Conservation (phyloP, 1,140 invertebrate species). For the Trichonephila clavipes region DNA sequence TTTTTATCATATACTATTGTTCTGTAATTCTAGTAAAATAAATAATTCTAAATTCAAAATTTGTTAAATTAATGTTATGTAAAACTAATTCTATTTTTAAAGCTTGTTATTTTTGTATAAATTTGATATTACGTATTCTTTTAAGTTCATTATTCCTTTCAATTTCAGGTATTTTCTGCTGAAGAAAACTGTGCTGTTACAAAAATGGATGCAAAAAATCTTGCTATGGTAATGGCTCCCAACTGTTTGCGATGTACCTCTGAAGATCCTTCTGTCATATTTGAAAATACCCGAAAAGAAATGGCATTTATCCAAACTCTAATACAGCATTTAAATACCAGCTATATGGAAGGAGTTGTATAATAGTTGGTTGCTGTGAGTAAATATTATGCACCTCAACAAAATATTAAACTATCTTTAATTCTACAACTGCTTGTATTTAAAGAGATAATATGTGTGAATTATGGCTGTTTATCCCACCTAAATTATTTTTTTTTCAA, state of each 20-base stretch:
- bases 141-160: not conserved
- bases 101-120: no score
- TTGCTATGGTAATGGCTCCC: conserved; percentile 99
- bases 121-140: no score
- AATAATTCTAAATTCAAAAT: no score
- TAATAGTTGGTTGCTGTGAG: conserved; percentile 62
- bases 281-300: conserved; percentile 98
- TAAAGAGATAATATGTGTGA: not conserved
- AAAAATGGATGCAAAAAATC: conserved; percentile 99
- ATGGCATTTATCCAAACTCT: conserved; percentile 98
- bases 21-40: no score
- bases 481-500: not conserved
- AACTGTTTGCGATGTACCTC: conserved; percentile 97
- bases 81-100: no score
- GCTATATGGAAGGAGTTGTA: conserved; percentile 84
- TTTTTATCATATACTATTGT: no score
- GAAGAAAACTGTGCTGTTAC: conserved; percentile 95
- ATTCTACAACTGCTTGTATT: conserved; percentile 9
- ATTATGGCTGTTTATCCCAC: not conserved
- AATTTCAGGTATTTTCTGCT: conserved; percentile 89
- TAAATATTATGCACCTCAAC: not conserved
- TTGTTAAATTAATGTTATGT: no score
- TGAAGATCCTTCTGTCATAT: conserved; percentile 94
- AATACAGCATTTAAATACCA: conserved; percentile 95
- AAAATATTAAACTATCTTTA: conserved; percentile 39